Evolutionary conservation across 2,797 vertebrate species (phyloP).

Genomic region (Dryobates pubescens): DNA sequence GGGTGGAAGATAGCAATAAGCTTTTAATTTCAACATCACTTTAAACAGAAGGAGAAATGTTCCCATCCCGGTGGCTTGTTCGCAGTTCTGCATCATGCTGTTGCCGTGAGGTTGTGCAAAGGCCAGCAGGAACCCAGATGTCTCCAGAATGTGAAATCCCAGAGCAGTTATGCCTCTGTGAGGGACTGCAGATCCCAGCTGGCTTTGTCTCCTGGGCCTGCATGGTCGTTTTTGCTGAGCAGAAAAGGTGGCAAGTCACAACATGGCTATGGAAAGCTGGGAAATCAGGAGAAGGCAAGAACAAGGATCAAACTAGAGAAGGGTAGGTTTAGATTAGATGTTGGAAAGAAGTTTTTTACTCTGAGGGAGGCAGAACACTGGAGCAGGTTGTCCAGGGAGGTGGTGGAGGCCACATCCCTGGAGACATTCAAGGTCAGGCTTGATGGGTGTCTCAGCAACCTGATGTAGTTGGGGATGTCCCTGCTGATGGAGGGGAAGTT

Average conservation of each 20-base stretch:
- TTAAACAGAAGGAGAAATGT: not conserved
- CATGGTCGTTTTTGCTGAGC: fast-evolving
- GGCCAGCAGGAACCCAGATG: constrained; percentile 16
- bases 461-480: too few species aligned
- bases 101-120: not conserved
- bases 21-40: not conserved
- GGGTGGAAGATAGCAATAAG: not conserved
- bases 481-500: too few species aligned
- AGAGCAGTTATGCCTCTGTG: not conserved
- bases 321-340: too few species aligned
- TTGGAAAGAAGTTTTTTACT: too few species aligned
- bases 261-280: not conserved
- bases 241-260: not conserved
- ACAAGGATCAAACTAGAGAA: too few species aligned
- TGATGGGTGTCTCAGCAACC: too few species aligned
- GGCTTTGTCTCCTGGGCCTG: not conserved
- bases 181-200: not conserved
- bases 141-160: not conserved
- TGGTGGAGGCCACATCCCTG: too few species aligned
- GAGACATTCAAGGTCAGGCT: too few species aligned
- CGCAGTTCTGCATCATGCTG: fast-evolving
- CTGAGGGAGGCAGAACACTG: too few species aligned
- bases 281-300: not conserved
- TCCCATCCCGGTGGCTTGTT: not conserved
- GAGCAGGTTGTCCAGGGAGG: too few species aligned